These are phyloP conservation scores for Chesias legatella DNA, from an alignment of 2,888 invertebrate species.

Conservation along the genomic window DNA sequence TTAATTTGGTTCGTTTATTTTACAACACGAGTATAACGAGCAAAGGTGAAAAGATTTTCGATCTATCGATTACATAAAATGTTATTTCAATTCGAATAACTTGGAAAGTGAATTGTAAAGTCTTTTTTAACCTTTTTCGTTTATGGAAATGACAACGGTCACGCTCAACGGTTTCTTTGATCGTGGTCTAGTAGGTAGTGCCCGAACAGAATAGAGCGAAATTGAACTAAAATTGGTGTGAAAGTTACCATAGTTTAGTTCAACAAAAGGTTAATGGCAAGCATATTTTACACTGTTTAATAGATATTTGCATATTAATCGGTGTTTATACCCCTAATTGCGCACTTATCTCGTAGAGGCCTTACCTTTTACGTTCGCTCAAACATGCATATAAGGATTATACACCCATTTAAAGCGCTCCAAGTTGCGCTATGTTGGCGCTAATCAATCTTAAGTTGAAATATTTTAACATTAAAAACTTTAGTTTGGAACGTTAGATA, in stretches of 20 bases:
- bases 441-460: conserved; percentile 35
- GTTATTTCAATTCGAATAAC: conserved; percentile 1
- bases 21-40: conserved; percentile 10
- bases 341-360: conserved; percentile 37
- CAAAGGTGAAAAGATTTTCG: conserved; percentile 2
- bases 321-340: conserved; percentile 35
- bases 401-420: conserved; percentile 34
- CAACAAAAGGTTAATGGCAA: conserved; percentile 8
- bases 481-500: too few relatives aligned
- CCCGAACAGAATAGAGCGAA: conserved; percentile 10
- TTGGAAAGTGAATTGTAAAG: conserved; percentile 15
- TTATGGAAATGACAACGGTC: conserved; percentile 14
- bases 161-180: conserved; percentile 19
- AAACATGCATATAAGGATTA: conserved; percentile 35
- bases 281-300: conserved; percentile 22
- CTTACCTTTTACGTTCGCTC: conserved; percentile 31
- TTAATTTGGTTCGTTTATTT: conserved; percentile 34
- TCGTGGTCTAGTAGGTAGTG: conserved; percentile 1
- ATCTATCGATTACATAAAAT: conserved; percentile 6
- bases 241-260: conserved; percentile 17
- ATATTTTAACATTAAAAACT: conserved; percentile 14
- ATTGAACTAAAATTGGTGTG: conserved; percentile 20
- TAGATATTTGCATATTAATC: conserved; percentile 41
- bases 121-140: conserved; percentile 13
- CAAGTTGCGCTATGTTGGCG: conserved; percentile 34